A percentile compares a stretch with the other conserved stretches of the same genome.
Evolutionary conservation across 2,888 invertebrate genomes (phyloP).

Genomic region (Ligdia adustata): DNA sequence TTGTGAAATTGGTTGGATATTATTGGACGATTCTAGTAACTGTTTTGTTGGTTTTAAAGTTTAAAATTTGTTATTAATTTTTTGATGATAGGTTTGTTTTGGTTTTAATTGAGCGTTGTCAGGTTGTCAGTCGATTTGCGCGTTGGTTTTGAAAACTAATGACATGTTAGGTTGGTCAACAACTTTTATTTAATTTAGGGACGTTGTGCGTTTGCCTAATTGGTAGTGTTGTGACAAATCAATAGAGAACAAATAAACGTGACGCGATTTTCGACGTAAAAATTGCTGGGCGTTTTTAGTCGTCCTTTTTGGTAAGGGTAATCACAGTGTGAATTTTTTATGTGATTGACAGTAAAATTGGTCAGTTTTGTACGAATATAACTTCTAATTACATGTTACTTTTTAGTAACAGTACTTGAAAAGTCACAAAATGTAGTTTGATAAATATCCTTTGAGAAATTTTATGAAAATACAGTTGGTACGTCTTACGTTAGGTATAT

Average conservation of each 20-base stretch:
- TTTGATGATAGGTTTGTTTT: conserved; percentile 53
- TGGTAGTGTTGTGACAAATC: conserved; percentile 35
- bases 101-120: conserved; percentile 66
- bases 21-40: background rate
- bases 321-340: conserved; percentile 17
- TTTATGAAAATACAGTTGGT: no score
- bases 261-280: conserved; percentile 29
- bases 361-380: conserved; percentile 25
- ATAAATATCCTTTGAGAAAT: no score
- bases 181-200: conserved; percentile 39
- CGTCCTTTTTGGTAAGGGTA: conserved; percentile 27
- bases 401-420: no score
- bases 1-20: conserved; percentile 1
- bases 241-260: conserved; percentile 17
- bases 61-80: conserved; percentile 19
- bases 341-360: conserved; percentile 31
- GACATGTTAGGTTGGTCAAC: conserved; percentile 51
- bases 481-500: no score
- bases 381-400: no score
- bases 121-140: conserved; percentile 47
- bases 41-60: conserved; percentile 19
- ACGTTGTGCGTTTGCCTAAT: conserved; percentile 33
- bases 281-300: conserved; percentile 31
- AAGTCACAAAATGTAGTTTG: no score
- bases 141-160: conserved; percentile 50